Conservation (phyloP, 1,140 invertebrate species). For the Drosophila bipectinata region DNA sequence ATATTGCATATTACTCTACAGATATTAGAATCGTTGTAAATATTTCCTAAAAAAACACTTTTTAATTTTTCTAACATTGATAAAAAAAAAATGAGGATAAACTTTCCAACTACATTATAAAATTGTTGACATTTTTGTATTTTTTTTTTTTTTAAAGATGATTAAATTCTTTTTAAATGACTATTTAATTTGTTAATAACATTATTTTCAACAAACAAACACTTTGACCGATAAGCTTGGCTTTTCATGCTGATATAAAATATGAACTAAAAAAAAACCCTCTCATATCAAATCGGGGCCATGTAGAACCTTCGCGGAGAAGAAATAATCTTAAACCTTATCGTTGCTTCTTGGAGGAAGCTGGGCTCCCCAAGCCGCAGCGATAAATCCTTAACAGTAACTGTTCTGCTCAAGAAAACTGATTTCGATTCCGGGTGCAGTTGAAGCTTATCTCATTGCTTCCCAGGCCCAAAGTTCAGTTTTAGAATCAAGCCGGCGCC, state of each 20-base stretch:
- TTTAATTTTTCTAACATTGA: neutral
- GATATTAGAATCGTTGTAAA: too few relatives aligned
- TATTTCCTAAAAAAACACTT: too few relatives aligned
- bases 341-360: conserved; percentile 55
- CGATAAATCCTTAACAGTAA: conserved; percentile 24
- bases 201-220: conserved; percentile 8
- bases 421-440: conserved; percentile 34
- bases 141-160: neutral
- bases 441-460: conserved; percentile 45
- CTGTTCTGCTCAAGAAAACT: conserved; percentile 15
- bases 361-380: conserved; percentile 32
- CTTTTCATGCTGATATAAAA: conserved; percentile 54
- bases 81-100: too few relatives aligned
- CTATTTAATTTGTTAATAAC: neutral
- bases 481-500: conserved; percentile 41
- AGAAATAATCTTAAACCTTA: conserved; percentile 54
- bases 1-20: too few relatives aligned
- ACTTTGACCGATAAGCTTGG: conserved; percentile 45
- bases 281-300: conserved; percentile 38
- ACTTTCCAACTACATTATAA: too few relatives aligned
- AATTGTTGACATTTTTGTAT: too few relatives aligned
- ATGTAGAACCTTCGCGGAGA: conserved; percentile 33
- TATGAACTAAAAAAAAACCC: neutral
- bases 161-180: conserved; percentile 13
- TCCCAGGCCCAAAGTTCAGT: conserved; percentile 31